These are phyloP conservation scores for Paralichthys olivaceus DNA, from an alignment of 2,113 vertebrate genomes.

Conservation along the genomic window DNA sequence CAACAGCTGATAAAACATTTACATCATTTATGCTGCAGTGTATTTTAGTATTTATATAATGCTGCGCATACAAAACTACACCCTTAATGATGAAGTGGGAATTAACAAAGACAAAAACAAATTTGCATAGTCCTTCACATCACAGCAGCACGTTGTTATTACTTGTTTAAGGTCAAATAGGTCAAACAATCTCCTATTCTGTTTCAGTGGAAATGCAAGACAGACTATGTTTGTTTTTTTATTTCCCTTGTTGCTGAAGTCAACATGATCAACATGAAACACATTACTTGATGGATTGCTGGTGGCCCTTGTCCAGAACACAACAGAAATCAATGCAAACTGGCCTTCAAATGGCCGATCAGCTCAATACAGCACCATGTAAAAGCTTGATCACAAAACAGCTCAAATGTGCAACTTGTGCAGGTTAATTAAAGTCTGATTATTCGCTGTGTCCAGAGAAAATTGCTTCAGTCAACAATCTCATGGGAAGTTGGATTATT, in stretches of 20 bases:
- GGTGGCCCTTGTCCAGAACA: conserved; percentile 25
- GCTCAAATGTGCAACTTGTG: not conserved
- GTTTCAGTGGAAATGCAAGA: not conserved
- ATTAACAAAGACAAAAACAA: not conserved
- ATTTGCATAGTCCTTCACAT: not conserved
- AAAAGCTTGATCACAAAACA: conserved; percentile 5
- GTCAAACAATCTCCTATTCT: conserved; percentile 1
- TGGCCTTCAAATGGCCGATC: not conserved
- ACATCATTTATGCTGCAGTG: not conserved
- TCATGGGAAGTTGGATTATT: not conserved
- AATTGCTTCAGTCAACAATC: not conserved
- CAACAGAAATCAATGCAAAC: conserved; percentile 39
- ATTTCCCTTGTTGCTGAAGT: conserved; percentile 6
- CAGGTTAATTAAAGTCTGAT: not conserved
- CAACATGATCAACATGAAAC: not conserved
- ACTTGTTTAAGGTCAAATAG: conserved; percentile 3
- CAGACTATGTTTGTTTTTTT: not conserved
- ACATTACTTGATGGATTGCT: conserved; percentile 27
- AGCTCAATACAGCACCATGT: not conserved
- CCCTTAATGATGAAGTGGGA: not conserved
- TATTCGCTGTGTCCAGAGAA: not conserved
- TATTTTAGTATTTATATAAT: not conserved
- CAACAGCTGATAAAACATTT: not conserved
- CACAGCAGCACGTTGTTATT: not conserved
- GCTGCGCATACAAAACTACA: not conserved